Evolutionary conservation across 2,888 invertebrate genomes (phyloP), one percentile per base, ranked within the genome.

Genomic region (Mesoligia furuncula): DNA sequence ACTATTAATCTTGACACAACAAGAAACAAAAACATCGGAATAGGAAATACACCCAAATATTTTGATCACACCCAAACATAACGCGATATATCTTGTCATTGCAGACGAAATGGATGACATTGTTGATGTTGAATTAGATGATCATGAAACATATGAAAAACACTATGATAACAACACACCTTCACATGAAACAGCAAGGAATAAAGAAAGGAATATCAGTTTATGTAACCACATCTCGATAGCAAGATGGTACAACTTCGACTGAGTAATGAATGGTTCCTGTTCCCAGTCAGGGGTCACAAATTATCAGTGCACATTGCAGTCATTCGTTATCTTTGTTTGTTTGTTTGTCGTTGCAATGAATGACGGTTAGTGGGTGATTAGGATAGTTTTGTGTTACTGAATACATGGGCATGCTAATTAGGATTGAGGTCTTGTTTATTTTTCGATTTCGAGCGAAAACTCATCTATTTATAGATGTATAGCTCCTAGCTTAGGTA

Each of bases 271-370:
- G 81, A 87, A 86, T 86, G 83, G 79, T 79, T 88, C 82, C 87
- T 81, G 81, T 71, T 36, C 17, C 78, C 85, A 80, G 87, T 85
- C 90, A 90, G 83, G 90, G 92, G 90, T 92, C 92, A 89, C 48
- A 70, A 87, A 84, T 89, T 92, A 92, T 92, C 92, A 77, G 67
- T 80, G 73, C 70, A 84, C 31, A 78, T 45, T 78, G 78, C 78
- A 78, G 77, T 80, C 80, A 81, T 85, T 86, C 73, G 81, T 89
- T 91, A 91, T 91, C 91, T 77, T 65, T 59, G 54, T 57, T 75
- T 84, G 76, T 87, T 86, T 80, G 75, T 81, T 83, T 87, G 82
- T 79, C 77, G n/a, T 77, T 77, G 75, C 82, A 77, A 73, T 82
- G 39, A 80, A 70, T 76, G 54, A 65, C 45, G 65, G 70, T 78